A percentile compares a stretch with the other conserved stretches of the same genome.
These are phyloP conservation scores for Desmodus rotundus DNA, from an alignment of 2,113 vertebrate species.

Conservation along the genomic window DNA sequence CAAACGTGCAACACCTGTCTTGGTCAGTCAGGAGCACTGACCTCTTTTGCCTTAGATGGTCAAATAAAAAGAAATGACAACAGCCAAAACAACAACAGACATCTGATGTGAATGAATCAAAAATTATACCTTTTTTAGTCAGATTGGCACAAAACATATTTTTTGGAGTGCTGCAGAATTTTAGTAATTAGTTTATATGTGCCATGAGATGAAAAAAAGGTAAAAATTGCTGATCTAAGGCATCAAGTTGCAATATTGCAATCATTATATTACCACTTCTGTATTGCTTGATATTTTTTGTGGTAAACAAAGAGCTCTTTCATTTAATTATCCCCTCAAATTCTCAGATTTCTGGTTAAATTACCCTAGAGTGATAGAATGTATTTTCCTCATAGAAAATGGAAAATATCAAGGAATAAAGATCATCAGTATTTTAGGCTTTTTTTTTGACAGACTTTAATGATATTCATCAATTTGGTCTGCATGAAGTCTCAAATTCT, in stretches of 20 bases:
- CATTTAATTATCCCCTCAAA: background rate
- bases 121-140: background rate
- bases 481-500: background rate
- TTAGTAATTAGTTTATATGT: background rate
- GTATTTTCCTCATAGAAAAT: conserved; percentile 8
- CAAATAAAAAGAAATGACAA: background rate
- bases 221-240: background rate
- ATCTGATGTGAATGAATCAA: background rate
- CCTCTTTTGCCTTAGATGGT: background rate
- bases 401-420: background rate
- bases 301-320: background rate
- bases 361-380: background rate
- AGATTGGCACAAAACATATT: background rate
- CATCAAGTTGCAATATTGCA: background rate
- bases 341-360: background rate
- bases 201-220: background rate
- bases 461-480: background rate
- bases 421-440: background rate
- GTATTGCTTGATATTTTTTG: background rate
- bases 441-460: background rate
- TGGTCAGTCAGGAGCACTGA: background rate
- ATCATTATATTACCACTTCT: background rate
- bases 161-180: background rate
- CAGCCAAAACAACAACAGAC: background rate
- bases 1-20: background rate